These are phyloP conservation scores for Caenorhabditis panamensis DNA, from an alignment of 2,888 invertebrate genomes.

Conservation along the genomic window DNA sequence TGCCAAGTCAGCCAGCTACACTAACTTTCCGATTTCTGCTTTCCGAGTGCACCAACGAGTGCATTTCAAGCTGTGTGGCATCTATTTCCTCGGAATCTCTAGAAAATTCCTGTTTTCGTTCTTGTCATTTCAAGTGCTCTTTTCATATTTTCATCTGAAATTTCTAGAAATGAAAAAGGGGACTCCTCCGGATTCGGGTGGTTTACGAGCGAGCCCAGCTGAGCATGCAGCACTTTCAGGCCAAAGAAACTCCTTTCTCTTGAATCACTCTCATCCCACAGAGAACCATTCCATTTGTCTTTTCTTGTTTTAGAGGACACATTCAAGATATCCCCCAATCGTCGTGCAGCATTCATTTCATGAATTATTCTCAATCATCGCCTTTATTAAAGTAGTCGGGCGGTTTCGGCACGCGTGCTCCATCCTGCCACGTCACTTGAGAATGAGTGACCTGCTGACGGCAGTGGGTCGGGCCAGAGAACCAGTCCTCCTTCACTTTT, in stretches of 20 bases:
- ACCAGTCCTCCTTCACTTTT: neutral
- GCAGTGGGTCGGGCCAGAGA: neutral
- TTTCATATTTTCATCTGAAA: neutral
- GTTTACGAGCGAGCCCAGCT: constrained; percentile 41
- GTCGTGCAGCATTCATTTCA: constrained; percentile 1
- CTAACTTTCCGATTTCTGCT: constrained; percentile 24
- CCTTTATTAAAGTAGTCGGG: neutral
- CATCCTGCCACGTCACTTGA: constrained; percentile 8
- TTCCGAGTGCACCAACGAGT: constrained; percentile 3
- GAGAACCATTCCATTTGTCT: neutral
- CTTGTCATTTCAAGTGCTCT: neutral
- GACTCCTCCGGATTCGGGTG: neutral
- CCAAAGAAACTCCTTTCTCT: neutral
- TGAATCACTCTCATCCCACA: neutral
- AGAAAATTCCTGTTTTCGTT: neutral
- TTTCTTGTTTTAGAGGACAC: no score
- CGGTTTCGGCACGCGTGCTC: constrained; percentile 8
- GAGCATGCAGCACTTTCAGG: constrained; percentile 24
- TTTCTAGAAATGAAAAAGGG: neutral
- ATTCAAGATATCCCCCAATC: neutral
- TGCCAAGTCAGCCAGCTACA: constrained; percentile 35
- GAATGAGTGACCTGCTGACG: neutral
- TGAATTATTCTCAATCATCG: neutral
- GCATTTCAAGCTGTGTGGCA: neutral
- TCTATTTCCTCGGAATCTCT: neutral